Evolutionary conservation across 2,888 invertebrate species (phyloP), one percentile per base, ranked within the genome.

Genomic region (Punctoribates punctum): DNA sequence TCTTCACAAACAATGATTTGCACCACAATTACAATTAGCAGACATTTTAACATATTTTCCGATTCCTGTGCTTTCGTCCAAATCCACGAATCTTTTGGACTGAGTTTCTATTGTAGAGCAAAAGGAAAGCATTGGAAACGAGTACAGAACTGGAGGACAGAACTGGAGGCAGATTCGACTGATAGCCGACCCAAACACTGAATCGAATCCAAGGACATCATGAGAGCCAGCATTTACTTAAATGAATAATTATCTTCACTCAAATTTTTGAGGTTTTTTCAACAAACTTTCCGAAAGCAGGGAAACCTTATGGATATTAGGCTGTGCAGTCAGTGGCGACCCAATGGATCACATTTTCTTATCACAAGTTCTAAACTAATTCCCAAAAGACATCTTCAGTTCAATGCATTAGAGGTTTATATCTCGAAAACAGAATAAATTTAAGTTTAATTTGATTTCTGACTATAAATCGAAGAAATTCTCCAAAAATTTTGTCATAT

Each of bases 31-130:
- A 48, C 3, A 46, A 72, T 25, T 27, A 72, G 13, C 27, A 72
- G 20, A 72, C 48, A 72, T 48, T 72, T 72, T 72, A 72, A 72
- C 72, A 72, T 72, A 72, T 72, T 72, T 60, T 60, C 9, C 23
- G 0, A n/a, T n/a, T 51, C 6, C 51, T n/a, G 9, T 2, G 1
- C 51, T 51, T 51, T 51, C 20, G 5, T 51, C 20, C 3, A 51
- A 51, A 51, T 48, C 48, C 8, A 3, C 8, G 34, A 8, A 34
- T 34, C 8, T 34, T 42, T 42, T 42, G 1, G 42, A 1, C 42
- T 42, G 11, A 42, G 8, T 42, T 42, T 42, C 42, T 9, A 42
- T 42, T 51, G 11, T 51, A 5, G 51, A 51, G 5, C 5, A 51
- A 51, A 51, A n/a, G 9, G 51, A 51, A 51, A 51, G 51, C 51